A percentile compares a stretch with the other conserved stretches of the same genome.
These are phyloP conservation scores for Deilephila porcellus DNA, from an alignment of 2,888 invertebrate species.

Conservation along the genomic window DNA sequence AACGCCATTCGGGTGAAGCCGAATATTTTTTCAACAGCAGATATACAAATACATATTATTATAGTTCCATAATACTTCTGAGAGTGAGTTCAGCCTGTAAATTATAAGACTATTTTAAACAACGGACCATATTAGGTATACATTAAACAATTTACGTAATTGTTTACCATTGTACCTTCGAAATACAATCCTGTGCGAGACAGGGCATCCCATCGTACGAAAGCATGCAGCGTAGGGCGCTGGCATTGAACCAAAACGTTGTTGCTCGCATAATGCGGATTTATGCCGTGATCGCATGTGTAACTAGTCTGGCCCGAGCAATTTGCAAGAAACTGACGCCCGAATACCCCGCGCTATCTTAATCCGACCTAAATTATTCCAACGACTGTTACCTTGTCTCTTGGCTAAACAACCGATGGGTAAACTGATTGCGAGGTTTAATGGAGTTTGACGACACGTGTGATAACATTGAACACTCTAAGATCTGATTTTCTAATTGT, in stretches of 20 bases:
- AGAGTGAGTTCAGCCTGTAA: no score
- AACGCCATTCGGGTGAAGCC: no score
- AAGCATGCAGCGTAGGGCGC: slow-evolving; percentile 51
- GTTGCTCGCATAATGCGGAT: slow-evolving; percentile 78
- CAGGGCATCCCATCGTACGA: no score
- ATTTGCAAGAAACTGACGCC: slow-evolving; percentile 64
- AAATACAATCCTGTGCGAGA: no score
- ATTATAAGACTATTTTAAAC: no score
- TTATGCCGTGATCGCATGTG: slow-evolving; percentile 62
- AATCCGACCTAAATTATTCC: slow-evolving; percentile 51
- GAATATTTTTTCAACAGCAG: no score
- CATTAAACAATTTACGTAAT: no score
- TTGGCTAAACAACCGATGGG: slow-evolving; percentile 8
- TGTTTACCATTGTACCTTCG: no score
- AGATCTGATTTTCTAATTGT: no score
- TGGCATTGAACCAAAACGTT: slow-evolving; percentile 81
- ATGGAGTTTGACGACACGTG: slow-evolving; percentile 4
- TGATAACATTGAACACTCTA: background rate
- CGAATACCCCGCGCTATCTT: slow-evolving; percentile 47
- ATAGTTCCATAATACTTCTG: no score
- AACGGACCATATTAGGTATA: no score
- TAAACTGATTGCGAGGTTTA: background rate
- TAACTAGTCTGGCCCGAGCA: slow-evolving; percentile 62
- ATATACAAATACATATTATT: no score
- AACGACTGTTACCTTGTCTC: slow-evolving; percentile 34